Evolutionary conservation across 2,113 vertebrate species (phyloP).

Genomic region (Pollimyrus isidori): DNA sequence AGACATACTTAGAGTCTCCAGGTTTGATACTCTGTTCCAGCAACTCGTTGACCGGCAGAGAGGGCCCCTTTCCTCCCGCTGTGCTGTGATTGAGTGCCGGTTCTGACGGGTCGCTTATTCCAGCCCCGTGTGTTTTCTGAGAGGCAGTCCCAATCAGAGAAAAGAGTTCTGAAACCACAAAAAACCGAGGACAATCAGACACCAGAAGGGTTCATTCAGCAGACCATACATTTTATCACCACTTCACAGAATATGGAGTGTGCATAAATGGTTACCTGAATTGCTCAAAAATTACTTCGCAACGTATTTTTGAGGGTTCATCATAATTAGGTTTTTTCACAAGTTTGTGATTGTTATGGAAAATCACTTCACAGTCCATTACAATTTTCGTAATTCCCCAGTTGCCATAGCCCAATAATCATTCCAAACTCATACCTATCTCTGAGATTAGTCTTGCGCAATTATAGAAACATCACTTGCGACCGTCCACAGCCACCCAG

Average conservation of each 20-base stretch:
- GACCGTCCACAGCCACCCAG: neutral
- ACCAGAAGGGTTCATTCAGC: neutral
- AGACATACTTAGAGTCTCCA: conserved; percentile 50
- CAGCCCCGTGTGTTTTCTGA: conserved; percentile 33
- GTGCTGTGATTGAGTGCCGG: conserved; percentile 51
- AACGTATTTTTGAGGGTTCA: neutral
- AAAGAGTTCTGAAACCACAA: conserved; percentile 48
- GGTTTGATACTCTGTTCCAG: conserved; percentile 53
- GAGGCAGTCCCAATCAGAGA: conserved; percentile 36
- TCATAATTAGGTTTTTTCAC: neutral
- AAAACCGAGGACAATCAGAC: neutral
- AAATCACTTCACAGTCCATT: neutral
- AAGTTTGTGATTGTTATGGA: neutral
- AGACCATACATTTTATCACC: neutral
- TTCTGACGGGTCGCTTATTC: conserved; percentile 40
- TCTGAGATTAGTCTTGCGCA: neutral
- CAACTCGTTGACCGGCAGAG: conserved; percentile 55
- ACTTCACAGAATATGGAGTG: neutral
- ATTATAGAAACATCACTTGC: neutral
- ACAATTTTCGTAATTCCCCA: neutral
- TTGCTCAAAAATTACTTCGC: neutral
- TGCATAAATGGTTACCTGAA: neutral
- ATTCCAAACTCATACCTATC: neutral
- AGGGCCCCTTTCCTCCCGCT: conserved; percentile 45
- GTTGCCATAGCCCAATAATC: neutral